A percentile compares a stretch with the other conserved stretches of the same genome.
Conservation (phyloP, 2,113 vertebrate species). For the Vimba vimba region DNA sequence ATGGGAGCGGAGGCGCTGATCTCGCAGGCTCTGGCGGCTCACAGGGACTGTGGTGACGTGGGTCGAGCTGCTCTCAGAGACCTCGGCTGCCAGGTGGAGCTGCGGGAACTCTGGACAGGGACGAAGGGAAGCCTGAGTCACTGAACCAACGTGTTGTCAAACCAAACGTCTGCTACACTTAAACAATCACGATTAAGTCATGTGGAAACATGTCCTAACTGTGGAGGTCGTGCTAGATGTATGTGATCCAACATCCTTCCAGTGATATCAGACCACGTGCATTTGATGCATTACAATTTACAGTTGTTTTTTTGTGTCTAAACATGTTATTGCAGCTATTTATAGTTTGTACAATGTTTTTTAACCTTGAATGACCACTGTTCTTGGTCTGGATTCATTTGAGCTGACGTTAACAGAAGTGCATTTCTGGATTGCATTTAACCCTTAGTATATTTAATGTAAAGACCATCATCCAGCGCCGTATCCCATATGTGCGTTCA, state of each 20-base stretch:
- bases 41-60: slow-evolving; percentile 85
- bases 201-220: neutral
- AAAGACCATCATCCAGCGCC: neutral
- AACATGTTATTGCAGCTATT: neutral
- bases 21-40: slow-evolving; percentile 76
- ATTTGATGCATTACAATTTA: neutral
- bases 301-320: neutral
- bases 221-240: neutral
- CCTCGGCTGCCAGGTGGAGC: slow-evolving; percentile 90
- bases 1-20: slow-evolving; percentile 93
- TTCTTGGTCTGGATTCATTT: neutral
- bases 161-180: neutral
- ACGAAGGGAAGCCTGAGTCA: slow-evolving; percentile 85
- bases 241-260: neutral
- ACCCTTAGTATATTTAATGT: neutral
- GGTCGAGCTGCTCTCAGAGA: slow-evolving; percentile 90
- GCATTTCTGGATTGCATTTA: neutral
- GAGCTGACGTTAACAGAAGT: neutral
- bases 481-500: neutral
- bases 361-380: neutral
- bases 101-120: slow-evolving; percentile 93
- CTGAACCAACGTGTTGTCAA: slow-evolving; percentile 62
- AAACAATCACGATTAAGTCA: neutral
- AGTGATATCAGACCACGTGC: neutral
- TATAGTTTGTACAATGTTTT: neutral